Conservation (phyloP, 2,113 vertebrate genomes). For the Cichladusa arquata region DNA sequence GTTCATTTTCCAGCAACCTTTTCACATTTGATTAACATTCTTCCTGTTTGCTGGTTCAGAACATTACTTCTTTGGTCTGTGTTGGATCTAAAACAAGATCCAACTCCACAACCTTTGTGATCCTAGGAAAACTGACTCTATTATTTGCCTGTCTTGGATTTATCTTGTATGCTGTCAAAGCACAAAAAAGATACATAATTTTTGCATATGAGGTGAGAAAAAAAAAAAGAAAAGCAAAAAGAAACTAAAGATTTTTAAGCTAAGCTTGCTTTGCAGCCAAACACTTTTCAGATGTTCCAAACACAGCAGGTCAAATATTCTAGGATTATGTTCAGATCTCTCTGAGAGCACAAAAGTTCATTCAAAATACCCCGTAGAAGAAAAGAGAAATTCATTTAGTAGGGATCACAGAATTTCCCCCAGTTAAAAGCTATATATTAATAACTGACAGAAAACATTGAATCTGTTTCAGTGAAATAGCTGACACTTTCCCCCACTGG, state of each 20-base stretch:
- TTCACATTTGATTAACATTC: constrained; percentile 61
- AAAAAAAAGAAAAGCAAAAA: background rate
- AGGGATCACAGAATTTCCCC: background rate
- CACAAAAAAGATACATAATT: background rate
- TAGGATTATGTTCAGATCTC: background rate
- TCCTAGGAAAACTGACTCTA: background rate
- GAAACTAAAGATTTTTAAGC: background rate
- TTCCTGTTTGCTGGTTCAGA: constrained; percentile 45
- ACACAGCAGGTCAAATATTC: background rate
- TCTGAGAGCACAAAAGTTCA: background rate
- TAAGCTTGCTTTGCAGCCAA: background rate
- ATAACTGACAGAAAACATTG: background rate
- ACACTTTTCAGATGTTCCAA: background rate
- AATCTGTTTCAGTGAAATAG: background rate
- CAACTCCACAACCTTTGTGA: background rate
- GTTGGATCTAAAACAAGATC: background rate
- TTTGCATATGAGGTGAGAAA: background rate
- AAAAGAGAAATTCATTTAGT: constrained; percentile 13
- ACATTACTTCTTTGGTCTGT: background rate
- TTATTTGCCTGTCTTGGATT: background rate
- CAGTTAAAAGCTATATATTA: background rate
- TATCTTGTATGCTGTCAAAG: background rate
- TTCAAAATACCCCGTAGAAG: background rate
- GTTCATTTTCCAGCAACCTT: constrained; percentile 33
- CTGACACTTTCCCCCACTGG: background rate